Base-by-base conservation (phyloP, 1,140 invertebrate genomes). In the Capitella teleta region DNA sequence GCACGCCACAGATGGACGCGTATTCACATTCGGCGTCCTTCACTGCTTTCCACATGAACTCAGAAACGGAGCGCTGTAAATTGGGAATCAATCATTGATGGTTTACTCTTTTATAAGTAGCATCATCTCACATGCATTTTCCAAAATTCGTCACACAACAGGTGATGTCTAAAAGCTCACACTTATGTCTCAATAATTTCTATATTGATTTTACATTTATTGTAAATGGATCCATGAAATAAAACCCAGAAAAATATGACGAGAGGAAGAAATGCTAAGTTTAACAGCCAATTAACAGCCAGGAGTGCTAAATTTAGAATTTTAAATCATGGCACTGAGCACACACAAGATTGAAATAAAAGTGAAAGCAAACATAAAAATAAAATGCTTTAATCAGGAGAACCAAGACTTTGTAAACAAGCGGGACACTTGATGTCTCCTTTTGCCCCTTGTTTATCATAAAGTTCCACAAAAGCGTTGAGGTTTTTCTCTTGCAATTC, bases 1-100 rank as follows among this genome's bases (percentile, higher is more conserved):
- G 93, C 0, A 98, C 93, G 8, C 94, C 94, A 76, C 94, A 97
- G 18, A 98, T 67, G 57, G 85, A 79, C 58, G 86, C 78, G 54
- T 76, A 78, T 5, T 74, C 61, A 18, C 60, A 26, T 14, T 68
- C 63, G 38, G 72, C 60, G 34, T 74, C 56, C 52, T 77, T 62
- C 14, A 78, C 70, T 52, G 79, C 73, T 25, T 79, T 74, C 67
- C 80, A 80, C 2, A 92, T 62, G 19, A 83, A 62, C 53, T 79
- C 73, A 2, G 83, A 76, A 32, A 92, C 77, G 16, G 68, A 66
- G 59, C 77, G 74, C 83, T 86, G 58, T 34, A 68, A 70, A 45
- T 36, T 42, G 49, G 41, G 21, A 32, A 54, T 43, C 14, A 51
- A 38, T 16, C 1, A 24, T 23, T 45, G 30, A 32, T 32, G n/a